Conservation (phyloP, 2,888 invertebrate genomes). For the Phaedon cochleariae region DNA sequence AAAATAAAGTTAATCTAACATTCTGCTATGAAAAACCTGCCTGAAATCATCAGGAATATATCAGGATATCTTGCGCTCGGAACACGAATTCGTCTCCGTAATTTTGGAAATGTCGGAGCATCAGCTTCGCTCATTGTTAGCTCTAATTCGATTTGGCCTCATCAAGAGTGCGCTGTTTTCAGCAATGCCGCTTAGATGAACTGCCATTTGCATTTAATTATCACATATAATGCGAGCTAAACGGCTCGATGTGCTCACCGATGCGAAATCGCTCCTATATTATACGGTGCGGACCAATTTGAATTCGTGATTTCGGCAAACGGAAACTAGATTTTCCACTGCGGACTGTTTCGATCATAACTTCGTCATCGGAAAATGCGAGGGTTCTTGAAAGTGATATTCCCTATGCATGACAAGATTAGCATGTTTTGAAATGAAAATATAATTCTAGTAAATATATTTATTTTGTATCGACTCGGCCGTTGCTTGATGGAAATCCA, state of each 20-base stretch:
- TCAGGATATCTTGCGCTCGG: background rate
- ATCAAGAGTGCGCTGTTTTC: slow-evolving; percentile 63
- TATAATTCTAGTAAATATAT: too few species aligned
- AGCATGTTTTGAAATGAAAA: too few species aligned
- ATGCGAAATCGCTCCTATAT: slow-evolving; percentile 60
- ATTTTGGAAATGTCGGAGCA: slow-evolving; percentile 26
- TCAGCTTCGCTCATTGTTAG: slow-evolving; percentile 58
- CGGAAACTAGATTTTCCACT: background rate
- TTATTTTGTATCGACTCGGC: too few species aligned
- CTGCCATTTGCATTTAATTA: slow-evolving; percentile 64
- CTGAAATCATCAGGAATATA: too few species aligned
- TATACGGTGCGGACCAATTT: slow-evolving; percentile 48
- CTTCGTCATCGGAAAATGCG: too few species aligned
- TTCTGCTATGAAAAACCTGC: too few species aligned
- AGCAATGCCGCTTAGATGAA: slow-evolving; percentile 62
- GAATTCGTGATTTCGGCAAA: slow-evolving; percentile 54
- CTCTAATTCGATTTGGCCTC: slow-evolving; percentile 62
- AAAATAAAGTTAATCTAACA: too few species aligned
- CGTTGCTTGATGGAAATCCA: too few species aligned
- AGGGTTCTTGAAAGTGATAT: too few species aligned
- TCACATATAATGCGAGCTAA: slow-evolving; percentile 64
- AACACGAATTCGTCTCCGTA: slow-evolving; percentile 17
- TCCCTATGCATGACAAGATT: too few species aligned
- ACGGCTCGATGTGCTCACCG: slow-evolving; percentile 53
- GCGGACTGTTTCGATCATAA: too few species aligned